Evolutionary conservation across 2,113 vertebrate genomes (phyloP).

Genomic region (Gymnocephalus cernua): DNA sequence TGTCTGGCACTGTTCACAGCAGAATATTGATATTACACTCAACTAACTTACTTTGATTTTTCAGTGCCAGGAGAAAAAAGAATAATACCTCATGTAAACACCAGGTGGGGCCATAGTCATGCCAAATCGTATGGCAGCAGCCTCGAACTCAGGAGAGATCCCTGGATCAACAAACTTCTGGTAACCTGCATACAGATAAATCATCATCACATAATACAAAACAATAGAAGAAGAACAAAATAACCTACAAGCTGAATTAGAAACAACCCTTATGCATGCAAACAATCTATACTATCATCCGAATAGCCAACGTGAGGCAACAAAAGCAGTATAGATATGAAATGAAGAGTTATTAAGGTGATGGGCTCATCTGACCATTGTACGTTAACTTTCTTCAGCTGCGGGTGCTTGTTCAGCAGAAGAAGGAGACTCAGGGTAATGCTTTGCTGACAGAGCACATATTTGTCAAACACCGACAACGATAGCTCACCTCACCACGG

Average conservation of each 20-base stretch:
- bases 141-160: constrained; percentile 85
- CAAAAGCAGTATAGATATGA: background rate
- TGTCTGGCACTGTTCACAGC: background rate
- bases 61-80: background rate
- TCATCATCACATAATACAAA: background rate
- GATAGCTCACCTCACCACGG: constrained; percentile 69
- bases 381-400: constrained; percentile 54
- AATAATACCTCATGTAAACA: constrained; percentile 89
- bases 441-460: constrained; percentile 70
- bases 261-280: background rate
- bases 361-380: constrained; percentile 36
- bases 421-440: constrained; percentile 45
- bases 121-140: constrained; percentile 78
- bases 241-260: background rate
- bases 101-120: constrained; percentile 90
- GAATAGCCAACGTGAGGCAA: background rate
- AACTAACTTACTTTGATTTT: background rate
- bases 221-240: background rate
- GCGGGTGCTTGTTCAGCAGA: constrained; percentile 71
- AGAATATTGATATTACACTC: background rate
- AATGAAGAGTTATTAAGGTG: constrained; percentile 15
- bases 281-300: background rate
- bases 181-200: constrained; percentile 80
- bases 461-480: constrained; percentile 62
- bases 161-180: constrained; percentile 89